Base-by-base conservation (phyloP, 64 coral and sea anemone genomes). In the Pachyseris speciosa region DNA sequence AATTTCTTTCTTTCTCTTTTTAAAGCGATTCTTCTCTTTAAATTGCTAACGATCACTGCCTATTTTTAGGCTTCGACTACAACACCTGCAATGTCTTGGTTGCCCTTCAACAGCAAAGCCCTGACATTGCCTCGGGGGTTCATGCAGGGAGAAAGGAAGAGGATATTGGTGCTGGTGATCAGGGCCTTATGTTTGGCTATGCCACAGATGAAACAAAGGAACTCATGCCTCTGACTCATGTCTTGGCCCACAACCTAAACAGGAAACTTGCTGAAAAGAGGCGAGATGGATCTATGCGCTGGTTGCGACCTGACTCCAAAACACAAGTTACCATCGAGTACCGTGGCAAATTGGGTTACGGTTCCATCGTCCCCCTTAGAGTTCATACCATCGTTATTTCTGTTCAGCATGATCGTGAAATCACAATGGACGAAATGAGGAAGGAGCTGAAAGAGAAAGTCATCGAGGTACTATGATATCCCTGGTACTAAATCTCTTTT, bases 121-220 rank as follows among this genome's bases (percentile, higher is more conserved):
- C 91, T 22, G 94, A 99, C 26, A 99, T 99, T 59, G 97, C 97
- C 12, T 72, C 78, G 53, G 97, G 97, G 36, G 97, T 99, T 4
- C 97, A 99, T 20, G 24, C 85, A 24, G 94, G 91, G 6, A 32
- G 97, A 38, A 85, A 92, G 5, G 97, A 95, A 68, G 97, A 99
- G 33, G 97, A 99, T 1, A 75, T 99, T n/a, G 97, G 97, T 34
- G 97, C 97, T 60, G 97, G 97, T 50, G 97, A 99, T 64, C 97
- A 99, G 49, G 97, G 97, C 3, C 72, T 99, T 16, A 99, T 99
- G 97, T 99, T 99, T 90, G 97, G 97, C 32, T 99, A 99, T 95
- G 97, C 97, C 20, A 95, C 97, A 5, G 86, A 99, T 68, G 97
- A 99, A 71, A 99, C 97, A 3, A 86, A 99, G 31, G 97, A 99